Base-by-base conservation (phyloP, 2,113 vertebrate species). In the Chaetodon auriga region DNA sequence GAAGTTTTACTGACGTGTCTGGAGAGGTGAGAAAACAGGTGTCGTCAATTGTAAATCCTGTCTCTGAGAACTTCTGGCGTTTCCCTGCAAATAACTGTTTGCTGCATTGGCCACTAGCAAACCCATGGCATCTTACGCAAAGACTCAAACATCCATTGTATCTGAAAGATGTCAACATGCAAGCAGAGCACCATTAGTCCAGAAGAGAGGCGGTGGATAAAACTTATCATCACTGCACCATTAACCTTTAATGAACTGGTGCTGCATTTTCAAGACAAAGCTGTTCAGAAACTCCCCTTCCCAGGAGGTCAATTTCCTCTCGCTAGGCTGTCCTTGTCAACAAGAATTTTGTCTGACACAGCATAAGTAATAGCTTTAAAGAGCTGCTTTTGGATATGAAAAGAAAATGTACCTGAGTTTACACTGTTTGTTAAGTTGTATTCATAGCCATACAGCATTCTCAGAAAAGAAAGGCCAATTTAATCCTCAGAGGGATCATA, bases 181-280 rank as follows among this genome's bases (percentile, higher is more conserved):
- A 7, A 65, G 82, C 82, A 36, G 63, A 64, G 82, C 61, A 55
- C 68, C 78, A 89, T 87, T 84, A 85, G 64, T 91, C 84, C 83
- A 55, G 57, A 66, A 85, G 68, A 75, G 68, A 81, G 62, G 74
- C 54, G 84, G 68, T 80, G 82, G 65, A 87, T 86, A 63, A 81
- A 89, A 89, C 73, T 74, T 89, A 90, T 91, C 90, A 87, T 86
- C 79, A 49, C 75, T 88, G 87, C 82, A 68, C 80, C 85, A 87
- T 91, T 92, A 90, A 89, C 91, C 88, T 91, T 90, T 90, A 87
- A 90, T 90, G 86, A 90, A 89, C 82, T 83, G 64, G 62, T 64
- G 72, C 85, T 79, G 80, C 83, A 80, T 88, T 90, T 80, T 80
- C 45, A 81, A 90, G 87, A 90, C 84, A 78, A 77, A 91, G 71